Evolutionary conservation across 2,888 invertebrate genomes (phyloP), one percentile per base, ranked within the genome.

Genomic region (Drosophila kanekoi): DNA sequence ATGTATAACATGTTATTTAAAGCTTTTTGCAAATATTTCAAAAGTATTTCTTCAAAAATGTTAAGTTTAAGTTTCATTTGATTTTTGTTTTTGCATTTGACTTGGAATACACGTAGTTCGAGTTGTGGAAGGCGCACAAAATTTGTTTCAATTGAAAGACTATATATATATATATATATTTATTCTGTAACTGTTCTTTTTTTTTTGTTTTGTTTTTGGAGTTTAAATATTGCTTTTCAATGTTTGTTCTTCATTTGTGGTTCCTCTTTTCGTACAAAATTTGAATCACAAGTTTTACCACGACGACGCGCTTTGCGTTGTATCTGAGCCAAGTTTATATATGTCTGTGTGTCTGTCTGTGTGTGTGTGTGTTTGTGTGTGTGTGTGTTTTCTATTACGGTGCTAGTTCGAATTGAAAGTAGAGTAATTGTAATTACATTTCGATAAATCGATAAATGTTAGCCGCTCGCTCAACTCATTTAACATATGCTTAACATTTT

Each of bases 71-170:
- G 14, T 35, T 43, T 14, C 18, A 14, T 10, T 18, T 14, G n/a
- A n/a, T 5, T 20, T 32, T 44, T 43, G 37, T 54, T 59, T 43
- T 77, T 67, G 82, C 79, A 73, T 78, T 77, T 78, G 82, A 77
- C 73, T 77, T 72, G 33, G 74, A 77, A 73, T 81, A 81, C 82
- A 78, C 79, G 77, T 78, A 78, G 82, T 77, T 77, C 28, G 28
- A 57, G 23, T 75, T 63, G 60, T 81, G 78, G 67, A 80, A 77
- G 81, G 81, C 81, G 72, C 62, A 66, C 48, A 71, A 72, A 61
- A 59, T 56, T 62, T 43, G 44, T 58, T 63, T 54, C 18, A 70
- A 63, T 61, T 64, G 56, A 77, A 77, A 77, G 72, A 64, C 61
- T 53, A 48, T 48, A 40, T 41, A 47, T 61, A 43, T 40, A 45